A percentile compares a stretch with the other conserved stretches of the same genome.
Conservation (phyloP, 2,797 vertebrate species). For the Oreonectes daqikongensis region DNA sequence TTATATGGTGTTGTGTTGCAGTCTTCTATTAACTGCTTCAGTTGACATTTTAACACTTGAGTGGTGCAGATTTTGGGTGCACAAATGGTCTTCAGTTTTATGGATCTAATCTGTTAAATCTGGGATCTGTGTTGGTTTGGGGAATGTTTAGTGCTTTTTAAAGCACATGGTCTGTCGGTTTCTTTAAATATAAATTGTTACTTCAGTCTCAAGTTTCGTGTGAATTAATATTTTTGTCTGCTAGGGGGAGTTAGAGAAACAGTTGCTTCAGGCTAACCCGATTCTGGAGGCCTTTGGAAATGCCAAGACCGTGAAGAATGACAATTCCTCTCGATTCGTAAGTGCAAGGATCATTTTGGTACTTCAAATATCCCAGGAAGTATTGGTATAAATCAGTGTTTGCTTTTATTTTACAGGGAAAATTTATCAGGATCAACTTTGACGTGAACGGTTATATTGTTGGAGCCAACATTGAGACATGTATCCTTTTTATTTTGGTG, state of each 20-base stretch:
- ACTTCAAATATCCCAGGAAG: neutral
- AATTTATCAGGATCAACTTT: conserved; percentile 84
- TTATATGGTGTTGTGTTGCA: conserved; percentile 19
- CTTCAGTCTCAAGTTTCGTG: neutral
- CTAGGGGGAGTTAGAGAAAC: conserved; percentile 95
- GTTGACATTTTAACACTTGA: neutral
- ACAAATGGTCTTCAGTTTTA: neutral
- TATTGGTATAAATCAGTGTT: neutral
- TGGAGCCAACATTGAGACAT: conserved; percentile 98
- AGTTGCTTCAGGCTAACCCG: conserved; percentile 96
- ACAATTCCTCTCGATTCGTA: conserved; percentile 98
- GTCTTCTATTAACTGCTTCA: neutral
- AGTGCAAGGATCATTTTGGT: conserved; percentile 62
- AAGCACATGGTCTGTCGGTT: too few relatives aligned
- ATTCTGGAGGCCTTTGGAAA: conserved; percentile 98
- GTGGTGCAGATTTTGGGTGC: neutral
- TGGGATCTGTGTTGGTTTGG: conserved; percentile 4
- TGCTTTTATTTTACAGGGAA: conserved; percentile 68
- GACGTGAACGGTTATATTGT: conserved; percentile 96
- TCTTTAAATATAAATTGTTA: too few relatives aligned
- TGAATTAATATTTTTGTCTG: neutral
- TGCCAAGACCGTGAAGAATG: conserved; percentile 97
- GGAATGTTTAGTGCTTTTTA: too few relatives aligned
- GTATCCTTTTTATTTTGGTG: conserved; percentile 81
- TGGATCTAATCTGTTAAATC: neutral